phyloP scores from a whole-genome alignment of 2,888 invertebrate genomes.

The Willowsia nigromaculata region DNA sequence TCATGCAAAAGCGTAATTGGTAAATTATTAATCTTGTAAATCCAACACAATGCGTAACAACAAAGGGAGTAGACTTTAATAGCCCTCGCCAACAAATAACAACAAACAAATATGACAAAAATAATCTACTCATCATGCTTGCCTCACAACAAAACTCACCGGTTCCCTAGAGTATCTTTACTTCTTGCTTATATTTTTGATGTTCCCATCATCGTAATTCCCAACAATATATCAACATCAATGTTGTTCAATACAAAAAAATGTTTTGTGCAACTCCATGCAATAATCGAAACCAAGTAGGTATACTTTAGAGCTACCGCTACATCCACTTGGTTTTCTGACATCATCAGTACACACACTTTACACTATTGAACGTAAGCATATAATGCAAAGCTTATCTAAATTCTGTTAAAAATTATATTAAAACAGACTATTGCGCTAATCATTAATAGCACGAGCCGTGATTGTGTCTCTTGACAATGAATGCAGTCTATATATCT shows the following conservation, averaged over 20 bases:
- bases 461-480: slow-evolving; percentile 16
- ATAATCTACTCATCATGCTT: neutral
- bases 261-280: slow-evolving; percentile 20
- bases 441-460: slow-evolving; percentile 20
- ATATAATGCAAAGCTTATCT: neutral
- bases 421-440: slow-evolving; percentile 27
- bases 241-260: neutral
- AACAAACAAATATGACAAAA: neutral
- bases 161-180: neutral
- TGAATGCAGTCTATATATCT: slow-evolving; percentile 5
- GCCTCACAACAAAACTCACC: neutral
- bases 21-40: neutral
- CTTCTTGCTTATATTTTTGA: neutral
- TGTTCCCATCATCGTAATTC: neutral
- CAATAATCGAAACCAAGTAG: slow-evolving; percentile 4
- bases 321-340: neutral
- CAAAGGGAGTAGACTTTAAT: neutral
- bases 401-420: slow-evolving; percentile 19
- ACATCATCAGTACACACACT: neutral
- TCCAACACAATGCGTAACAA: neutral
- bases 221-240: slow-evolving; percentile 28
- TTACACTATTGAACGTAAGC: too few relatives aligned
- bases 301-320: neutral
- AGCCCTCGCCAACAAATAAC: neutral
- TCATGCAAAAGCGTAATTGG: neutral